Conservation (phyloP, 2,797 vertebrate species). For the Myotis pilosus region DNA sequence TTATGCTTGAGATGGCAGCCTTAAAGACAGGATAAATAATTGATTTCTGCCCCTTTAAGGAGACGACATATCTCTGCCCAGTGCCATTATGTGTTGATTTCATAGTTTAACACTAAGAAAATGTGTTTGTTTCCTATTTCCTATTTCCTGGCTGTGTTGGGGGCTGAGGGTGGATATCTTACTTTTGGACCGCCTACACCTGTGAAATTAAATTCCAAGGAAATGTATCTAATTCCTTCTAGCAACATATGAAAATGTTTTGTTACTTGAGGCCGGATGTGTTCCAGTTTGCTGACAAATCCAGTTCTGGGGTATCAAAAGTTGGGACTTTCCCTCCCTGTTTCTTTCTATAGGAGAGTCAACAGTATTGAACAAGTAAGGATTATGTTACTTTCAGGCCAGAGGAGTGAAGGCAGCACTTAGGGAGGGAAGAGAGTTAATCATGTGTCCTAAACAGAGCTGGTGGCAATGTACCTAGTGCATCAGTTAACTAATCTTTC, state of each 20-base stretch:
- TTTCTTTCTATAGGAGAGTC: slow-evolving; percentile 29
- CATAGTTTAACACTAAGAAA: slow-evolving; percentile 21
- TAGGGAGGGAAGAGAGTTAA: neutral
- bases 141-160: neutral
- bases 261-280: neutral
- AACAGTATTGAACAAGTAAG: neutral
- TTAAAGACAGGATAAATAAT: neutral
- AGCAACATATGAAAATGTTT: slow-evolving; percentile 28
- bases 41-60: slow-evolving; percentile 14
- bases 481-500: slow-evolving; percentile 60
- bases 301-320: neutral
- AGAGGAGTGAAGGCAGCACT: neutral
- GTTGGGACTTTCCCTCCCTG: neutral
- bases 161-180: neutral
- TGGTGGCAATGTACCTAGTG: neutral
- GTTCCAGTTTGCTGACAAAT: slow-evolving; percentile 26
- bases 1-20: neutral
- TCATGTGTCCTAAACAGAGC: neutral
- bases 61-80: neutral
- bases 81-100: neutral
- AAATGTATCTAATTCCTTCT: slow-evolving; percentile 21
- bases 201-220: slow-evolving; percentile 38
- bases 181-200: neutral
- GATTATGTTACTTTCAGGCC: neutral
- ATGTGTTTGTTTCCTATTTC: slow-evolving; percentile 21